phyloP scores from a whole-genome alignment of 1,140 invertebrate species.

The Sitodiplosis mosellana region DNA sequence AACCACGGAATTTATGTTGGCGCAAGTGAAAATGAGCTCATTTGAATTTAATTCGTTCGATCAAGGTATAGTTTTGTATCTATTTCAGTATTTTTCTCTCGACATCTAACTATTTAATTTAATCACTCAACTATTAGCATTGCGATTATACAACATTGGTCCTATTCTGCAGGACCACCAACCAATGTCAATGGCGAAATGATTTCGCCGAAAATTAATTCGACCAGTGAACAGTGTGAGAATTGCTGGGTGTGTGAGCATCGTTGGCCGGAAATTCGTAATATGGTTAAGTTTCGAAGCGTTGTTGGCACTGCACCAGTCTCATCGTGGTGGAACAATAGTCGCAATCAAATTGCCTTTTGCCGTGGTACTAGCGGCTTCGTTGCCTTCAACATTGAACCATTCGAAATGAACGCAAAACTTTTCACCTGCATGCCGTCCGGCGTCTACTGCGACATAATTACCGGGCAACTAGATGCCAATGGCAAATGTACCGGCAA shows the following conservation, averaged over 20 bases:
- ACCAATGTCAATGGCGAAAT: conserved; percentile 31
- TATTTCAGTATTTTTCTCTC: too few relatives aligned
- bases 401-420: conserved; percentile 24
- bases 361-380: conserved; percentile 38
- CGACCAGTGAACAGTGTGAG: conserved; percentile 33
- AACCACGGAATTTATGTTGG: conserved; percentile 53
- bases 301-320: conserved; percentile 25
- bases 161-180: conserved; percentile 36
- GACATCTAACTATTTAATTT: too few relatives aligned
- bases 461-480: conserved; percentile 32
- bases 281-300: conserved; percentile 50
- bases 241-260: conserved; percentile 69
- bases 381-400: conserved; percentile 36
- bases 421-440: conserved; percentile 36
- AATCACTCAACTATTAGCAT: too few relatives aligned
- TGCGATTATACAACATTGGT: too few relatives aligned
- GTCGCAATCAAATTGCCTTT: conserved; percentile 44
- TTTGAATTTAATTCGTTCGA: conserved; percentile 25
- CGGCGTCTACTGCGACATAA: conserved; percentile 55
- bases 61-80: too few relatives aligned
- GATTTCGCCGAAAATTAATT: conserved; percentile 36
- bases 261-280: conserved; percentile 50
- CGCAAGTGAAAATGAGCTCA: conserved; percentile 53
- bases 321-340: conserved; percentile 36
- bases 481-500: conserved; percentile 38